Evolutionary conservation across 2,888 invertebrate genomes (phyloP).

Genomic region (Leptothorax acervorum): DNA sequence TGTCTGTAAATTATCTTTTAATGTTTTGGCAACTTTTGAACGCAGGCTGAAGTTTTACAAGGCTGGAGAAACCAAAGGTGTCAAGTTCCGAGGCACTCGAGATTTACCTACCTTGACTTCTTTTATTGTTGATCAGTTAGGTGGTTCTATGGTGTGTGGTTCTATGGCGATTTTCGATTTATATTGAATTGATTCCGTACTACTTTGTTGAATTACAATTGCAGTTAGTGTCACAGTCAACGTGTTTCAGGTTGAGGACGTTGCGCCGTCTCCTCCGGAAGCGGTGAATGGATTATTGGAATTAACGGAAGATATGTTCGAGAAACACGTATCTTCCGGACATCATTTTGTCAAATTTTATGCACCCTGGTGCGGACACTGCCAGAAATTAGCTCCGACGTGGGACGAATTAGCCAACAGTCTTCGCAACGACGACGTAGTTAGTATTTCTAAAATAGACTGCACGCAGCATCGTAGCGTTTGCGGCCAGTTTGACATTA

Average conservation of each 20-base stretch:
- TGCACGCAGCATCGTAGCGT: constrained; percentile 92
- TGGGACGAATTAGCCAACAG: constrained; percentile 94
- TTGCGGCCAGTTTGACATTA: constrained; percentile 93
- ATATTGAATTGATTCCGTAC: neutral
- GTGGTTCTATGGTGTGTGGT: constrained; percentile 81
- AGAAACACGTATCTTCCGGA: constrained; percentile 90
- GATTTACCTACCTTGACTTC: constrained; percentile 92
- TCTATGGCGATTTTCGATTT: neutral
- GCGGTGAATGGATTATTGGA: constrained; percentile 89
- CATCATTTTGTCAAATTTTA: constrained; percentile 96
- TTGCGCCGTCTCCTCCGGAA: constrained; percentile 84
- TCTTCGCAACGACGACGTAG: constrained; percentile 89
- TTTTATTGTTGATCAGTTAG: constrained; percentile 92
- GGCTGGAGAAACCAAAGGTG: constrained; percentile 88
- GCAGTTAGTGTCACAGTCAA: neutral
- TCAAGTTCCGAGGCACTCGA: constrained; percentile 92
- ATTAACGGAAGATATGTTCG: constrained; percentile 92
- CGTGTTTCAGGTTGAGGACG: constrained; percentile 52
- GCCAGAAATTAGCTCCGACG: constrained; percentile 93
- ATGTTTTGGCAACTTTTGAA: constrained; percentile 63
- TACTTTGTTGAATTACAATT: neutral
- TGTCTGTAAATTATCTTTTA: constrained; percentile 4
- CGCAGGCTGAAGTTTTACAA: constrained; percentile 92
- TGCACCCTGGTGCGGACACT: constrained; percentile 96
- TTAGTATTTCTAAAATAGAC: constrained; percentile 94